Evolutionary conservation across 2,797 vertebrate species (phyloP).

Genomic region (Lophius americanus): DNA sequence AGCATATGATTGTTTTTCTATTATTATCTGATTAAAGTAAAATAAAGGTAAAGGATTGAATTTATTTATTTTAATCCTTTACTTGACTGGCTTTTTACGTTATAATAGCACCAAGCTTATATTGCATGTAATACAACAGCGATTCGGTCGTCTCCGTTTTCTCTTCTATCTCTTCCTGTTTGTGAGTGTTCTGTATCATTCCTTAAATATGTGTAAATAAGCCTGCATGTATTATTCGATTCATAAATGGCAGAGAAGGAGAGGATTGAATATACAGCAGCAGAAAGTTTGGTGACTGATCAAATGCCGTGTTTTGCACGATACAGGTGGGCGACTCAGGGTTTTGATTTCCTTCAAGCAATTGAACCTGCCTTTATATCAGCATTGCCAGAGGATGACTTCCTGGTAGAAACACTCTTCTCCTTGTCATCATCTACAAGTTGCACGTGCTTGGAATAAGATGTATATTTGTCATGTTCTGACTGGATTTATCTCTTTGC

Average conservation of each 20-base stretch:
- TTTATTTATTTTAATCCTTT: no score
- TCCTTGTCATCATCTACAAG: background rate
- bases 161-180: background rate
- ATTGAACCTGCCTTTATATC: constrained; percentile 99
- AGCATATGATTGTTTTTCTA: no score
- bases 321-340: constrained; percentile 98
- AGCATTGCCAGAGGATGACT: constrained; percentile 96
- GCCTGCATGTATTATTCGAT: background rate
- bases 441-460: background rate
- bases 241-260: background rate
- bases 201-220: background rate
- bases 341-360: constrained; percentile 98
- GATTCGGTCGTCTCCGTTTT: background rate
- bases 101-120: no score
- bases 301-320: constrained; percentile 9
- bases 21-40: no score
- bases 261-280: background rate
- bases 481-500: constrained; percentile 28
- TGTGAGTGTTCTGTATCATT: no score
- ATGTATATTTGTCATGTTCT: background rate
- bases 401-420: constrained; percentile 86
- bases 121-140: no score
- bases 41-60: no score
- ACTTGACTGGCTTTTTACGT: no score
- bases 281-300: background rate